Evolutionary conservation across 1,140 invertebrate species (phyloP).

Genomic region (Archivesica marissinica): DNA sequence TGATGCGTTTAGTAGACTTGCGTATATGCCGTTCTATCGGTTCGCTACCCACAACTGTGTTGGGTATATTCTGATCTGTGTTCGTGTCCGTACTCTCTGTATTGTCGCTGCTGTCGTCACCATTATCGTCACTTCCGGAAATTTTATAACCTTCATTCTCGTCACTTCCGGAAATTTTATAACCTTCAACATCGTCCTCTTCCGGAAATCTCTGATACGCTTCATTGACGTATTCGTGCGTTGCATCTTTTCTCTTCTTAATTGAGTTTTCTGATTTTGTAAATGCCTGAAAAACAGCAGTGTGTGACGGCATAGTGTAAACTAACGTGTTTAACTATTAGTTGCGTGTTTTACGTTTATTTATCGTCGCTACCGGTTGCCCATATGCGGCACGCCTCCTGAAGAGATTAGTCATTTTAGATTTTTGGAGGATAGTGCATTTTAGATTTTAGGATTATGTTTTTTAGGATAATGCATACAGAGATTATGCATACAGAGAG

Average conservation of each 20-base stretch:
- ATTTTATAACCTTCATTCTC: no score
- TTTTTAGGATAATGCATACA: no score
- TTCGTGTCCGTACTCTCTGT: background rate
- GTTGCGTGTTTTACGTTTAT: no score
- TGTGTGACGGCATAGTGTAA: no score
- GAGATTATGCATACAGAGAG: no score
- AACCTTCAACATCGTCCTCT: slow-evolving; percentile 28
- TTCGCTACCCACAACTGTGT: background rate
- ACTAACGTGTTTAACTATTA: no score
- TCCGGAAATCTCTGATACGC: slow-evolving; percentile 37
- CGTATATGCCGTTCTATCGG: background rate
- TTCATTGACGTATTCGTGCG: slow-evolving; percentile 14
- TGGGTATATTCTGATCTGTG: slow-evolving; percentile 25
- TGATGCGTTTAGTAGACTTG: slow-evolving; percentile 26
- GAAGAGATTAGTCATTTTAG: no score
- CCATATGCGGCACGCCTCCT: no score
- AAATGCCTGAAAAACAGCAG: background rate
- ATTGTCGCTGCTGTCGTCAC: background rate
- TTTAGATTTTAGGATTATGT: no score
- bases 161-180: slow-evolving; percentile 46
- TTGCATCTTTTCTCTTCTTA: background rate
- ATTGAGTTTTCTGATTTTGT: background rate
- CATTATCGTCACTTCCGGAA: no score
- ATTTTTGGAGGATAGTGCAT: no score
- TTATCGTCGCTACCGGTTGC: no score